A percentile compares a stretch with the other conserved stretches of the same genome.
Conservation (phyloP, 2,797 vertebrate genomes). For the Hypotaenidia philippensis region DNA sequence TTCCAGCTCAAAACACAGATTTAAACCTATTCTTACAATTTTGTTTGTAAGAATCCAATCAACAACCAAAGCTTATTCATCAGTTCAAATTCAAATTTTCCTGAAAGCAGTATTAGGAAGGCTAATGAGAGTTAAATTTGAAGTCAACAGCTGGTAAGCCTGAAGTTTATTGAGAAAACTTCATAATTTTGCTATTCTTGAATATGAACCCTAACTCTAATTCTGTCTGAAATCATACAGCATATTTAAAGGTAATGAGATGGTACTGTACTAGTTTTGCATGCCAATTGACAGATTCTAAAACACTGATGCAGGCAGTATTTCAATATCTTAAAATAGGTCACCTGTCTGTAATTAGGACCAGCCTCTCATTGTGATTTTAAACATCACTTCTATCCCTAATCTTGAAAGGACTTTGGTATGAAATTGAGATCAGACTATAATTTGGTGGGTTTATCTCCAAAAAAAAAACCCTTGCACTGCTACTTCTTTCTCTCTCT, state of each 20-base stretch:
- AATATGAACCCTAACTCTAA: not conserved
- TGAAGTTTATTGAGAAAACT: not conserved
- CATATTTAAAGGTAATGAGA: not conserved
- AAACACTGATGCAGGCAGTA: not conserved
- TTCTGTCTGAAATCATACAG: not conserved
- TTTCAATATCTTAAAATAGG: not conserved
- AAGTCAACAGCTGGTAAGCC: not conserved
- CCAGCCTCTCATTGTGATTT: not conserved
- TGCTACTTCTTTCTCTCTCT: not conserved
- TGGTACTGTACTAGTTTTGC: not conserved
- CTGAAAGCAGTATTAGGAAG: not conserved
- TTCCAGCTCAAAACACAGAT: not conserved
- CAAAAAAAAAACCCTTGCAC: not conserved
- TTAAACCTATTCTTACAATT: not conserved
- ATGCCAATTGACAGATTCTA: not conserved
- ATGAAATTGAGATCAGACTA: not conserved
- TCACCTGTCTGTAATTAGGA: not conserved
- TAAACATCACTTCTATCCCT: not conserved
- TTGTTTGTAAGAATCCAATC: not conserved
- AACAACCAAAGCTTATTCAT: not conserved
- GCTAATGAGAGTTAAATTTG: not conserved
- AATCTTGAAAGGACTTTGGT: not conserved
- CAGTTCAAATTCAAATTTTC: not conserved
- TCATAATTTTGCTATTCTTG: not conserved
- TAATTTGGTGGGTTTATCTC: not conserved